Evolutionary conservation across 2,888 invertebrate species (phyloP), one percentile per base, ranked within the genome.

Genomic region (Nebria brevicollis): DNA sequence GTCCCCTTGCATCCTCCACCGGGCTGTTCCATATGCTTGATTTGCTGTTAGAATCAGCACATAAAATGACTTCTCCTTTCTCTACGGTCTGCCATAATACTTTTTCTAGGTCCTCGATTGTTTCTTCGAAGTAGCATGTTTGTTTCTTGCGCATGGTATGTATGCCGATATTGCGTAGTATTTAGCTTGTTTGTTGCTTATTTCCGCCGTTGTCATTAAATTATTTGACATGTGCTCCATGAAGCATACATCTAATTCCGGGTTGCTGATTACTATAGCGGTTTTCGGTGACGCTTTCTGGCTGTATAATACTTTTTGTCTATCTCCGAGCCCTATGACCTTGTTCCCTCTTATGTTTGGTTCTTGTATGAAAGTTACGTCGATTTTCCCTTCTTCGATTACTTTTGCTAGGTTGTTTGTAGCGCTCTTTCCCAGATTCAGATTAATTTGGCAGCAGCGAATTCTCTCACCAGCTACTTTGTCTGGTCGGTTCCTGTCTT

Each of bases 291-390:
- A 8, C 25, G 25, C 70, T 25, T 11, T 34, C 25, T 20, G 1
- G 7, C 70, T 34, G 43, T 70, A 64, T 3, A 77, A 2, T 10
- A 70, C 43, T 42, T 70, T 15, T 3, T 41, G 68, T 15, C 15
- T 15, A 10, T 20, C 70, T 13, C 77, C 70, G 20, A 77, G 20
- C 3, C 77, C 77, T 11, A 77, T 26, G 0, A 70, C 25, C 25
- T 54, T 68, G 13, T 70, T 70, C 2, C 10, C 41, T 25, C 54
- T 68, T 8, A 42, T 42, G 70, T 68, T 65, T 15, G 77, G 77
- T 43, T 77, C 77, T 42, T 77, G 77, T 15, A 77, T 70, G 68
- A 77, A 43, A 6, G 7, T 7, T 70, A 77, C 43, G 70, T 77
- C 77, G 2, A 43, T 20, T n/a, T 13, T 64, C 13, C 25, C 25